A percentile compares a stretch with the other conserved stretches of the same genome.
Conservation (phyloP, 2,113 vertebrate species). For the Dermatemys mawii region DNA sequence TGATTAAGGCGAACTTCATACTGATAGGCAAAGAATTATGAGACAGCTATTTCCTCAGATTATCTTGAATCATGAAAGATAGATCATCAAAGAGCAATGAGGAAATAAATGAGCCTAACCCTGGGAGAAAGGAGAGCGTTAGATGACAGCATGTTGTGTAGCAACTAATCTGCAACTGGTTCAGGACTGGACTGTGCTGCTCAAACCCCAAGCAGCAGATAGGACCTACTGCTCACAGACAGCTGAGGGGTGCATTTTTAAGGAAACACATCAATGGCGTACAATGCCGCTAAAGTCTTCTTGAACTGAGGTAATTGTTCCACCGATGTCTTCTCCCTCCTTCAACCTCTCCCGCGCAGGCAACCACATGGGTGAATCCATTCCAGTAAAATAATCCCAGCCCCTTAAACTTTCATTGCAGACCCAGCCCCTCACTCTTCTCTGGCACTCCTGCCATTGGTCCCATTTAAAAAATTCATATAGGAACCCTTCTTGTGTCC, state of each 20-base stretch:
- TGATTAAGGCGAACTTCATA: background rate
- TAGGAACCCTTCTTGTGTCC: background rate
- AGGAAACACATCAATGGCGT: background rate
- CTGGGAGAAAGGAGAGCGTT: background rate
- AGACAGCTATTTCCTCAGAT: background rate
- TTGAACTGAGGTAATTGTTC: background rate
- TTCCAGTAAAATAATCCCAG: background rate
- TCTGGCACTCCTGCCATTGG: background rate
- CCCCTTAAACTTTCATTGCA: background rate
- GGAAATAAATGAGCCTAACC: background rate
- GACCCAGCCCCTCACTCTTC: background rate
- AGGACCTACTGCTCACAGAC: background rate
- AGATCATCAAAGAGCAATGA: background rate
- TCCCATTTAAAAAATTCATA: background rate
- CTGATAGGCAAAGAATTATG: background rate
- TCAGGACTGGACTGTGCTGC: background rate
- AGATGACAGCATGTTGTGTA: background rate
- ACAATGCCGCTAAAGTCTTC: background rate
- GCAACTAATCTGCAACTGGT: background rate
- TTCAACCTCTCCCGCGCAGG: background rate
- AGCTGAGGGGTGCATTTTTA: background rate
- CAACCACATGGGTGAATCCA: background rate
- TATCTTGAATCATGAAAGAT: background rate
- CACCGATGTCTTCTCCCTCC: background rate
- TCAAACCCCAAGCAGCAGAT: background rate